Percentiles rank a stretch among this genome's conserved stretches.
Conservation (phyloP, 1,140 invertebrate genomes). For the Octopus bimaculoides region DNA sequence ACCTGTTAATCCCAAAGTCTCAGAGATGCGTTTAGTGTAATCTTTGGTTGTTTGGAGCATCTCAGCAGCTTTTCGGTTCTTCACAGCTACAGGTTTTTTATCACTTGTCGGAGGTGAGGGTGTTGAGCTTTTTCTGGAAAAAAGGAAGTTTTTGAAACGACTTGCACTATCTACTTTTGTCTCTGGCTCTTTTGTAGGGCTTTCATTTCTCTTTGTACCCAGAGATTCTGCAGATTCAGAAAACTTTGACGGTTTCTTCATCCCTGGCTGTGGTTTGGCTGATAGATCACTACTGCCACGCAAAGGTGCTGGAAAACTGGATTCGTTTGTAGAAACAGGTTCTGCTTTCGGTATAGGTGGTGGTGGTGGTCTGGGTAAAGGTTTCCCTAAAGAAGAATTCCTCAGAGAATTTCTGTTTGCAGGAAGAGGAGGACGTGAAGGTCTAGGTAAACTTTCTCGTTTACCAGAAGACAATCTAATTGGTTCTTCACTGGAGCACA, state of each 20-base stretch:
- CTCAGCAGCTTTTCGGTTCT: neutral
- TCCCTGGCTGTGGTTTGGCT: neutral
- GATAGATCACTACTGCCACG: neutral
- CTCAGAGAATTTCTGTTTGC: neutral
- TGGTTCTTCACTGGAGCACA: neutral
- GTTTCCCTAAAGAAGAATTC: neutral
- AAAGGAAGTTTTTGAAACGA: neutral
- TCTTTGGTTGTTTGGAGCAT: neutral
- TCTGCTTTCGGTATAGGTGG: neutral
- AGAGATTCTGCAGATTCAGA: neutral
- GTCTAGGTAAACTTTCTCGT: neutral
- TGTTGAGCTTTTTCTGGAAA: neutral
- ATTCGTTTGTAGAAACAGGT: neutral
- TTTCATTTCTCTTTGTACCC: neutral
- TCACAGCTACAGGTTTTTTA: neutral
- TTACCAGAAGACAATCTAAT: neutral
- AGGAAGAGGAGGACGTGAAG: neutral
- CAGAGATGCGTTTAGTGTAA: neutral
- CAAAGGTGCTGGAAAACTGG: neutral
- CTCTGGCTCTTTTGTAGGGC: neutral
- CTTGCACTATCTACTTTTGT: neutral
- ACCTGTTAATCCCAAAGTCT: neutral
- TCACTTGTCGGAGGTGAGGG: neutral
- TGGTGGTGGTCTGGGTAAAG: neutral
- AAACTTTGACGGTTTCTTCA: neutral